Base-by-base conservation (phyloP, 2,113 vertebrate genomes). In the Passer domesticus region DNA sequence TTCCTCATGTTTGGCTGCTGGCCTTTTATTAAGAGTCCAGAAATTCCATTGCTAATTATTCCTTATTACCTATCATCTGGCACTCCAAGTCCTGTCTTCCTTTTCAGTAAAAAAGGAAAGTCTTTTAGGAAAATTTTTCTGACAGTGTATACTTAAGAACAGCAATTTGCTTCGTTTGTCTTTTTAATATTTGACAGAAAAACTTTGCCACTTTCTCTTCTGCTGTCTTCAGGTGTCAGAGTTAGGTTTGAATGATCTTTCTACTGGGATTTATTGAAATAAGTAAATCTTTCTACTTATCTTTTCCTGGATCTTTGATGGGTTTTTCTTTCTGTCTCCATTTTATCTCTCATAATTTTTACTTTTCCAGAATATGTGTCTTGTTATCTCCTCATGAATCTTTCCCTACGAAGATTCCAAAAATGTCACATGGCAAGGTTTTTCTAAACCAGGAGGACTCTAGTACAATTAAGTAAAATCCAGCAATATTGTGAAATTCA, bases 121-220 rank as follows among this genome's bases (percentile, higher is more conserved):
- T 13, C 47, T 83, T 88, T 86, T 15, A 88, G 39, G 47, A 52
- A 24, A 20, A 5, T 74, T 56, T 62, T 95, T 93, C 33, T 95
- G 64, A 56, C 47, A 83, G 12, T 33, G 10, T 69, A 31, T 86
- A 46, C 68, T 92, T 86, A 83, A 82, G 74, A 83, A 66, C 44
- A 87, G 37, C 43, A 23, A 74, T 92, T 95, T 92, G 58, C 75
- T 80, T 87, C 70, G 68, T 91, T 89, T 73, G 52, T 92, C 60
- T 72, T 89, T 91, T 84, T 74, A 95, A 85, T 81, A 92, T 90
- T 70, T 70, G 55, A 89, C 84, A 92, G 84, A 87, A 92, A 82
- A 92, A 37, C 41, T 83, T 81, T 82, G 53, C 49, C 35, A 88
- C 90, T 90, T 86, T 94, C 43, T 93, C 56, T 93, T 95, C 67